Percentiles rank a stretch among this genome's conserved stretches.
Conservation (phyloP, 2,888 invertebrate genomes). For the Periphyllus acericola region DNA sequence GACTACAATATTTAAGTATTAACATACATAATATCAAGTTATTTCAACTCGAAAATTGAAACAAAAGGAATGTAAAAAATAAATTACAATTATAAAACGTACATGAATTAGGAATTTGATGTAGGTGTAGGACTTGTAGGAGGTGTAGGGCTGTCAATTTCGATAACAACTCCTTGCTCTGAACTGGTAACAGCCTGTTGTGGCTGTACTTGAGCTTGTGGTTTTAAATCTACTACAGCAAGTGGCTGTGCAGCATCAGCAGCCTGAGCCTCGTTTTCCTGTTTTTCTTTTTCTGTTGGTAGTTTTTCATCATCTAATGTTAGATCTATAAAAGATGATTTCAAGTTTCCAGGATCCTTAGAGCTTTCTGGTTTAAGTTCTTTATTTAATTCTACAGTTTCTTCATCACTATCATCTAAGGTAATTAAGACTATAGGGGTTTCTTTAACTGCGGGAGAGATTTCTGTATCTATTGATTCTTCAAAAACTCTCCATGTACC, state of each 20-base stretch:
- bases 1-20: no score
- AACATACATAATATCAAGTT: no score
- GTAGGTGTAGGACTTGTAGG: conserved; percentile 66
- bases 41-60: no score
- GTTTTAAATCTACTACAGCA: conserved; percentile 63
- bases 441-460: conserved; percentile 37
- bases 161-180: conserved; percentile 74
- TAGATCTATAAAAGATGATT: conserved; percentile 73
- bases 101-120: not conserved
- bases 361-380: conserved; percentile 65
- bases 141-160: conserved; percentile 75
- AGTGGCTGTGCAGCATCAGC: conserved; percentile 69
- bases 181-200: conserved; percentile 71
- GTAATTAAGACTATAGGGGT: conserved; percentile 58
- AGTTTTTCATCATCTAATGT: conserved; percentile 76
- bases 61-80: no score
- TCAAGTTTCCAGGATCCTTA: conserved; percentile 63
- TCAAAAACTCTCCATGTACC: conserved; percentile 84
- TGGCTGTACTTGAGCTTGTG: conserved; percentile 60
- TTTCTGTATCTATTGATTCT: conserved; percentile 64
- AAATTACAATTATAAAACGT: no score
- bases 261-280: conserved; percentile 67
- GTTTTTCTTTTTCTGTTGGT: conserved; percentile 14
- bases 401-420: conserved; percentile 54
- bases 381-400: not conserved